Base-by-base conservation (phyloP, 2,888 invertebrate species). In the Noctua comes region DNA sequence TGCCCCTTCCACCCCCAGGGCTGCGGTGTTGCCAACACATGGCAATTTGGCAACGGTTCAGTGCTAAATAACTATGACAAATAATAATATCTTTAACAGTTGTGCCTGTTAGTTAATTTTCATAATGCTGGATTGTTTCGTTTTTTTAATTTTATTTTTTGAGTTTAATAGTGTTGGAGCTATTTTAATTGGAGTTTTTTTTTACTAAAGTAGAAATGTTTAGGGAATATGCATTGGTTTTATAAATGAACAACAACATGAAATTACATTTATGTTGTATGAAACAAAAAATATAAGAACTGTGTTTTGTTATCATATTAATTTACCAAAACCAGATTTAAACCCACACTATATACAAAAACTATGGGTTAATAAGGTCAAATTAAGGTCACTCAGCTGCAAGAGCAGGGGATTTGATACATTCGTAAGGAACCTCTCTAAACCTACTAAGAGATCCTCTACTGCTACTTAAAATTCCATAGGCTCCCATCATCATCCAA, bases 1-100 rank as follows among this genome's bases (percentile, higher is more conserved):
- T 31, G 24, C 75, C 76, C 79, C 66, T 27, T 5, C 24, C 76
- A 24, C 79, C 78, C 70, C 69, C 4, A 43, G 51, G 65, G 72
- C 77, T 73, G 82, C 66, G 73, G 85, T 84, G 89, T 83, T 89
- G 89, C 89, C 89, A 89, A 86, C 89, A 78, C 80, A 73, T 76
- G 86, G 79, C 86, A 84, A 89, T 89, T 89, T 89, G 89, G 89
- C 89, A 89, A 66, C 79, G 65, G 57, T 31, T 24, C 64, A 65
- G 72, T 76, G 80, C 80, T 88, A 82, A 88, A 88, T 89, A 86
- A 81, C 86, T 83, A 62, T 80, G 77, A 84, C 83, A 88, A 88
- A 88, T 88, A 88, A 86, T 84, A 86, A 83, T 89, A 88, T 80
- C 57, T 80, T 86, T 86, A 87, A 82, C 85, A 78, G 82, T 85